Evolutionary conservation across 2,797 vertebrate genomes (phyloP), one percentile per base, ranked within the genome.

Genomic region (Lacerta bilineata): DNA sequence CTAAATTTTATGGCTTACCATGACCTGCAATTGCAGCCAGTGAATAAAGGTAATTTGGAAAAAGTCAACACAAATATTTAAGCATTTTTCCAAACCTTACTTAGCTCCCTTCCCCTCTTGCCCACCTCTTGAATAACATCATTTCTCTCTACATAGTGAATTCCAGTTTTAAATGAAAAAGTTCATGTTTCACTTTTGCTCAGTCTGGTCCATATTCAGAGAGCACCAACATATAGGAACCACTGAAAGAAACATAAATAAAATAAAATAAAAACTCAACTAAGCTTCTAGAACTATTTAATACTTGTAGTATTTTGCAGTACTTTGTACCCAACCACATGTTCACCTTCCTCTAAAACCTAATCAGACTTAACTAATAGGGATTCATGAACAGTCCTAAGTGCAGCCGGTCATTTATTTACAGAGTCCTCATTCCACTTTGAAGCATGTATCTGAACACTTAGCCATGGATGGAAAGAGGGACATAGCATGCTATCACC

Each of bases 91-190:
- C 39, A 18, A 83, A n/a, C 18, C 13, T 29, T 20, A 55, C 50
- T 15, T 55, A 20, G 29, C 50, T 55, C 36, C 50, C 18, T 66
- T 77, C 50, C 20, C 17, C 61, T 59, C 41, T 41, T 27, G 27
- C 10, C 17, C 25, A 25, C 20, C 29, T 15, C 2, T 29, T 25
- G 3, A 39, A 88, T 68, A 55, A 77, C 18, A 55, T 25, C 20
- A 29, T 55, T 86, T 71, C 61, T 71, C 36, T 33, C 77, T 74
- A 41, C 50, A 39, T 72, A 25, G 33, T 80, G 69, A 59, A 80
- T 55, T 39, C 68, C 85, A 87, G 11, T 43, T 80, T 72, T 41
- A 87, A 61, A 59, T 27, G 15, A 55, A 50, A 76, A 61, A 39
- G 11, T 4, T 39, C 6, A 80, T 8, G 0, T 86, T 59, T 68